Base-by-base conservation (phyloP, 2,888 invertebrate genomes). In the Junonia oenone region DNA sequence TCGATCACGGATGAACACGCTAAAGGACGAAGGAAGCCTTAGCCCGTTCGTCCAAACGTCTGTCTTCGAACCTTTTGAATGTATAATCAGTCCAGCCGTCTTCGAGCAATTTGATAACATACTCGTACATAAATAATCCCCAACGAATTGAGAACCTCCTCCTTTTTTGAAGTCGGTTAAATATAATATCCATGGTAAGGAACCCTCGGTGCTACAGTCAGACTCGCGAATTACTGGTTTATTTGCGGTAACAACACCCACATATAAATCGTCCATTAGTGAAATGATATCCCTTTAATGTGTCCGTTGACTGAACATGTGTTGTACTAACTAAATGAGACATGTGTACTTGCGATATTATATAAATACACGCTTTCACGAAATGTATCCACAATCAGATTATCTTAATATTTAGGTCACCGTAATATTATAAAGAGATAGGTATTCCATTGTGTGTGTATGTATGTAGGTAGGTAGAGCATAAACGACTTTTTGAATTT, bases 261-360 rank as follows among this genome's bases (percentile, higher is more conserved):
- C 67, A 73, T 58, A 74, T 72, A 76, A 76, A 73, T 68, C 69
- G 72, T 80, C 83, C 84, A 86, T 86, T 86, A 85, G 82, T 71
- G 80, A 75, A 82, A 84, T 83, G 76, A 84, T 83, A 81, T 84
- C 82, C 75, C 74, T 76, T 81, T 80, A 82, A 82, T 78, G 75
- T 76, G 78, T 76, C 77, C 77, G 76, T 72, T 67, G 72, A 72
- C 75, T 72, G 72, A 73, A 50, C 27, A 22, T 35, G 17, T 38
- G 13, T 26, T 22, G 22, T 3, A 26, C 15, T 40, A 37, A 19
- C 11, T 40, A 55, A 46, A 45, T 26, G 40, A 19, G 5, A 19
- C 17, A n/a, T 15, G 38, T 1, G 4, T 9, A 15, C 37, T 14
- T 14, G 31, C 4, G 6, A 37, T 14, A 8, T n/a, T 31, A 9